Percentiles rank a stretch among this genome's conserved stretches.
Conservation (phyloP, 1,140 invertebrate species). For the Tetraneura akinire region DNA sequence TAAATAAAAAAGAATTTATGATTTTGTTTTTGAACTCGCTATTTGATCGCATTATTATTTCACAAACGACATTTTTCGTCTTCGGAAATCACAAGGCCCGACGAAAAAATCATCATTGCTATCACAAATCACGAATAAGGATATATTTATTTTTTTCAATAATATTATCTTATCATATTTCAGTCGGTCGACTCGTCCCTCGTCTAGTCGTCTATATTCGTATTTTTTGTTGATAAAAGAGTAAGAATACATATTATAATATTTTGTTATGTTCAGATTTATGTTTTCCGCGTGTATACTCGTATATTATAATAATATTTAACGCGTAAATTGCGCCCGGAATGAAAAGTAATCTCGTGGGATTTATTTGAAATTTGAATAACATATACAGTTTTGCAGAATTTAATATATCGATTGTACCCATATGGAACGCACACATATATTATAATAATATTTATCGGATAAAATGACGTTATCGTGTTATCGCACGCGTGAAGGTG, state of each 20-base stretch:
- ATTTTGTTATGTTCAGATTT: constrained; percentile 28
- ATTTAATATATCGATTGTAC: constrained; percentile 10
- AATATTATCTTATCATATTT: too few relatives aligned
- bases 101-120: constrained; percentile 6
- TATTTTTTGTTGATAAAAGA: too few relatives aligned
- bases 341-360: constrained; percentile 20
- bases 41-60: neutral
- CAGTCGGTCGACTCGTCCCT: too few relatives aligned
- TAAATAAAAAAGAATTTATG: neutral
- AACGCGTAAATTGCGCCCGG: neutral
- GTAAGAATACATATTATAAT: too few relatives aligned
- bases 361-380: constrained; percentile 31
- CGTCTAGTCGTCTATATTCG: too few relatives aligned
- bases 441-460: too few relatives aligned
- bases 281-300: too few relatives aligned
- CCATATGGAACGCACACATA: too few relatives aligned
- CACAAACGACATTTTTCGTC: too few relatives aligned
- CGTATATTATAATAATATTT: too few relatives aligned
- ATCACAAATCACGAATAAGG: neutral
- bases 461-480: neutral
- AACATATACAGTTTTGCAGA: neutral
- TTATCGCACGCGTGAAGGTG: too few relatives aligned
- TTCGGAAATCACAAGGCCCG: neutral
- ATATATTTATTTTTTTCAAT: neutral
- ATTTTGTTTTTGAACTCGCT: neutral